Evolutionary conservation across 2,888 invertebrate species (phyloP), one percentile per base, ranked within the genome.

Genomic region (Notodonta dromedarius): DNA sequence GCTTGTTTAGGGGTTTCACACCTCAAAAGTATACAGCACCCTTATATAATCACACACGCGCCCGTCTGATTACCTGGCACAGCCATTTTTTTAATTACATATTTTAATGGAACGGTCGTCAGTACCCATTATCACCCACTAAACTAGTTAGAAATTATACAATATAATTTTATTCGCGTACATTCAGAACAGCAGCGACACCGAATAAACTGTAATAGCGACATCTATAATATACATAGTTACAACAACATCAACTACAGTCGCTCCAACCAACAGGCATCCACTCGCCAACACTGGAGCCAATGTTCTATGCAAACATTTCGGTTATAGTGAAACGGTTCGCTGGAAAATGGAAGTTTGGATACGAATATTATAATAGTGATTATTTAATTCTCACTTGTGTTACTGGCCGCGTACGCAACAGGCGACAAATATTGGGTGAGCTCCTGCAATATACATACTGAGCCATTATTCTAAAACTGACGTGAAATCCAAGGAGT

Each of bases 211-310:
- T 46, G 46, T 46, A 46, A 59, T 52, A 71, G 54, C 58, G 65
- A 63, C 63, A 65, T 74, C 72, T 11, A 50, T 24, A 24, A 24
- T 24, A 24, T 50, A 16, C 48, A 68, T 58, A 62, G 58, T 58
- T 56, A 72, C 65, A 74, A 74, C 68, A 74, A 74, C 68, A 74
- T 58, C 61, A 66, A 71, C 60, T 68, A 71, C 50, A 42, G 62
- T 53, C 53, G 13, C 63, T 59, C 35, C 35, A 35, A 61, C 57
- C 61, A 24, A 67, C n/a, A 63, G 5, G 67, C 35, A 63, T 73
- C 56, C 56, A 65, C 42, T 53, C 44, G 58, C 35, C 48, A 50
- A 60, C 42, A 56, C 66, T 58, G 56, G 60, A 64, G 67, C 70
- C 32, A 61, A 58, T 60, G 61, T 63, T 65, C 51, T 44, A 48